Evolutionary conservation across 2,888 invertebrate genomes (phyloP).

Genomic region (Melikaiella ostensackeni): DNA sequence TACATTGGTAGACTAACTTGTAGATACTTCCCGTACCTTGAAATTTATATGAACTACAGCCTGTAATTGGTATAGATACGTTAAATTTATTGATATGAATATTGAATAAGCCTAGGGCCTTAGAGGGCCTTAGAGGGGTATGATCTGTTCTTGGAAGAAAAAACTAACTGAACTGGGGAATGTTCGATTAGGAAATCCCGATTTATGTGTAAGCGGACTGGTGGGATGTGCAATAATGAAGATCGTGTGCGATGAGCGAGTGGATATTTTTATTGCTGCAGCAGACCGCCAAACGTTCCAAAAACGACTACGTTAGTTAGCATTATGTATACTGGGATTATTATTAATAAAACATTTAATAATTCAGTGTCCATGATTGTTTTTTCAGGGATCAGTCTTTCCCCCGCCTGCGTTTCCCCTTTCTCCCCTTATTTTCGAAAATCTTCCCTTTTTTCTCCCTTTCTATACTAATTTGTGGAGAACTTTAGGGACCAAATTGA

Average conservation of each 20-base stretch:
- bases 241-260: conserved; percentile 19
- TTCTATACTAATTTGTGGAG: too few species aligned
- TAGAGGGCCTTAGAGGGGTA: not conserved
- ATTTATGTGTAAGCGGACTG: conserved; percentile 22
- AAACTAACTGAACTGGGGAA: conserved; percentile 20
- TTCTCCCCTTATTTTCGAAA: too few species aligned
- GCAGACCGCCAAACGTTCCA: conserved; percentile 63
- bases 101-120: not conserved
- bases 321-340: conserved; percentile 67
- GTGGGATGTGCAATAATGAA: conserved; percentile 39
- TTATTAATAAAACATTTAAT: conserved; percentile 71
- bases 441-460: too few species aligned
- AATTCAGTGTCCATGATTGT: conserved; percentile 53
- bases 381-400: conserved; percentile 38
- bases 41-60: conserved; percentile 71
- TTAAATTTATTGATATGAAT: conserved; percentile 36
- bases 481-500: too few species aligned
- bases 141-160: conserved; percentile 10
- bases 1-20: conserved; percentile 67
- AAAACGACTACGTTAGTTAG: conserved; percentile 62
- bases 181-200: conserved; percentile 19
- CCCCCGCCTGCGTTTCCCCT: too few species aligned
- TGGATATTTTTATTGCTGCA: conserved; percentile 66
- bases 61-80: conserved; percentile 58
- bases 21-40: conserved; percentile 75